These are phyloP conservation scores for Drosophila auraria DNA, from an alignment of 1,140 invertebrate genomes.

Conservation along the genomic window DNA sequence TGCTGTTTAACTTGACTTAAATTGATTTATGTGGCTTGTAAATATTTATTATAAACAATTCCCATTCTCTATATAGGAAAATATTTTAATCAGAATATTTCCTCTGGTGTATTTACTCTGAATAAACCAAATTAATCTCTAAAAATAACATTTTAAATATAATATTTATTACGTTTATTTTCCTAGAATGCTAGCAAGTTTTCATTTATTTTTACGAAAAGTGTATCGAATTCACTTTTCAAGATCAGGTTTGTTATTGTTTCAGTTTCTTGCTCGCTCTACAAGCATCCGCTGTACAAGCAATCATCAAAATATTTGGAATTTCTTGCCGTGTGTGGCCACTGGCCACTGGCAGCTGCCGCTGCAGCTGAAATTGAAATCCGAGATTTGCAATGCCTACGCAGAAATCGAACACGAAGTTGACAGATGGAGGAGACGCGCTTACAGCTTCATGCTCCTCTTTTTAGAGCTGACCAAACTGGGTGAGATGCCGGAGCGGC, in stretches of 20 bases:
- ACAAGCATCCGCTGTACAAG: constrained; percentile 7
- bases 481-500: constrained; percentile 42
- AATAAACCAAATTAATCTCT: too few relatives aligned
- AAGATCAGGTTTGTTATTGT: constrained; percentile 16
- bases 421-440: constrained; percentile 25
- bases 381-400: constrained; percentile 30
- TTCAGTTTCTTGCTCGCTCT: background rate
- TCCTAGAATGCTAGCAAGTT: background rate
- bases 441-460: constrained; percentile 35
- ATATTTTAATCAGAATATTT: too few relatives aligned
- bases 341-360: background rate
- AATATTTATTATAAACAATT: too few relatives aligned
- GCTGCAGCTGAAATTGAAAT: constrained; percentile 24
- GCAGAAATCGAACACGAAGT: constrained; percentile 37
- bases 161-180: background rate
- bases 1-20: background rate
- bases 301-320: constrained; percentile 19
- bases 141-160: too few relatives aligned
- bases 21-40: too few relatives aligned
- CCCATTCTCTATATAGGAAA: too few relatives aligned
- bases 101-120: too few relatives aligned
- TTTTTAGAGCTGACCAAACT: constrained; percentile 22
- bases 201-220: background rate
- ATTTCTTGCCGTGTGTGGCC: constrained; percentile 26
- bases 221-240: background rate